Evolutionary conservation across 2,113 vertebrate genomes (phyloP).

Genomic region (Pelodiscus sinensis): DNA sequence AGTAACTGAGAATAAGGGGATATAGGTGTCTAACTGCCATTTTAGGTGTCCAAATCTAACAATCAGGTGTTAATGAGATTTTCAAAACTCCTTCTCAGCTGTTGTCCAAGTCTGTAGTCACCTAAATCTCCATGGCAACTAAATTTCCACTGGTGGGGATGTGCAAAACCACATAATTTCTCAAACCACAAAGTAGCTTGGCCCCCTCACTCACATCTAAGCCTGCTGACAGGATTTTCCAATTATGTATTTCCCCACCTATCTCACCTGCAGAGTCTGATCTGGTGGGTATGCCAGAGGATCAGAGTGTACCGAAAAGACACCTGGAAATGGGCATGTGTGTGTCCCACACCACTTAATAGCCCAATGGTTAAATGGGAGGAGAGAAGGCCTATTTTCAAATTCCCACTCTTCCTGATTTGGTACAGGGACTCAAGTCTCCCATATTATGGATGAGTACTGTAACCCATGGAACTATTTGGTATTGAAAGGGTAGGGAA

Average conservation of each 20-base stretch:
- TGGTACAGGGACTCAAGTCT: not conserved
- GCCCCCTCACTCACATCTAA: not conserved
- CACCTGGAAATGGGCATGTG: accelerated
- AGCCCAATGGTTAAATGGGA: accelerated
- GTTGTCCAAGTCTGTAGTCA: not conserved
- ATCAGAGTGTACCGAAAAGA: too few species aligned
- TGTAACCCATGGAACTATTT: not conserved
- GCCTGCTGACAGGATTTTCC: not conserved
- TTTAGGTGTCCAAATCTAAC: not conserved
- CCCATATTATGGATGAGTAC: not conserved
- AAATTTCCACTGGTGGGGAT: too few species aligned
- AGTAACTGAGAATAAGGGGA: not conserved
- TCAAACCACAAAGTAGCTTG: too few species aligned
- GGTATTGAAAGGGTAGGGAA: not conserved
- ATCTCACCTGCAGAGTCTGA: too few species aligned
- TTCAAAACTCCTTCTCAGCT: not conserved
- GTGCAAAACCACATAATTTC: too few species aligned
- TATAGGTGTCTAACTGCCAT: not conserved
- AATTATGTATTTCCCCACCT: not conserved
- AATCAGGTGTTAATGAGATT: too few species aligned
- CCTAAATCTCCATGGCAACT: too few species aligned
- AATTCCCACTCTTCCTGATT: not conserved
- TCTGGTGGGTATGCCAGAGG: too few species aligned
- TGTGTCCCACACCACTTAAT: accelerated
- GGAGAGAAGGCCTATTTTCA: not conserved